Conservation (phyloP, 1,140 invertebrate genomes). For the Zaprionus kolodkinae region DNA sequence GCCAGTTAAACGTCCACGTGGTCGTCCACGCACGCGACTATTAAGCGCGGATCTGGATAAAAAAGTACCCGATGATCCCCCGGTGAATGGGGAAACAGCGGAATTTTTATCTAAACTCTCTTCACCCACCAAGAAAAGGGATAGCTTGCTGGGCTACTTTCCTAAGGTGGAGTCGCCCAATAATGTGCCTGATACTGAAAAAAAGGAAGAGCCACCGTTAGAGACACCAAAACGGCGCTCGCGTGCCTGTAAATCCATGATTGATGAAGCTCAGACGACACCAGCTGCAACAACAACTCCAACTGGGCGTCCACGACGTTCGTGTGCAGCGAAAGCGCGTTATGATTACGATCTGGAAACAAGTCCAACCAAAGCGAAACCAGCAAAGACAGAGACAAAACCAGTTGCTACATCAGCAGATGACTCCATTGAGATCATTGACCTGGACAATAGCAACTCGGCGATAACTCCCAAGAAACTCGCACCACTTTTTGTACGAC, state of each 20-base stretch:
- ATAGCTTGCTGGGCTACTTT: slow-evolving; percentile 86
- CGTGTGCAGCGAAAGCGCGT: slow-evolving; percentile 72
- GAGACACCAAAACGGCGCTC: slow-evolving; percentile 63
- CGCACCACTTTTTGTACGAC: slow-evolving; percentile 87
- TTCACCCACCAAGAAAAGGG: slow-evolving; percentile 86
- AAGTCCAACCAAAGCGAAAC: slow-evolving; percentile 61
- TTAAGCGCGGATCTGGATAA: slow-evolving; percentile 43
- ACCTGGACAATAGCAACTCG: slow-evolving; percentile 66
- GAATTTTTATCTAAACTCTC: slow-evolving; percentile 83
- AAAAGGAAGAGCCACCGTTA: slow-evolving; percentile 21
- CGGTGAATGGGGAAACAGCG: slow-evolving; percentile 34
- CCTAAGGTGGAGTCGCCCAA: slow-evolving; percentile 74
- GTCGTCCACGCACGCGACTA: slow-evolving; percentile 49
- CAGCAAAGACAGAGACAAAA: slow-evolving; percentile 3
- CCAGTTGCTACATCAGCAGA: background rate
- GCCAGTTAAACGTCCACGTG: slow-evolving; percentile 51
- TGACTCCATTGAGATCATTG: slow-evolving; percentile 56
- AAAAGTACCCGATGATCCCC: background rate
- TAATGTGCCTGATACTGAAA: slow-evolving; percentile 11
- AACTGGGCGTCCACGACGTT: slow-evolving; percentile 66
- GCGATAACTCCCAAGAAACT: slow-evolving; percentile 83
- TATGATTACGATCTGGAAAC: slow-evolving; percentile 75
- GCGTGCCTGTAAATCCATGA: slow-evolving; percentile 24
- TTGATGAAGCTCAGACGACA: slow-evolving; percentile 1
- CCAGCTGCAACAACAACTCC: slow-evolving; percentile 42